Evolutionary conservation across 92 coral and sea anemone species (phyloP).

Genomic region (Hydrozoanthus gracilis): DNA sequence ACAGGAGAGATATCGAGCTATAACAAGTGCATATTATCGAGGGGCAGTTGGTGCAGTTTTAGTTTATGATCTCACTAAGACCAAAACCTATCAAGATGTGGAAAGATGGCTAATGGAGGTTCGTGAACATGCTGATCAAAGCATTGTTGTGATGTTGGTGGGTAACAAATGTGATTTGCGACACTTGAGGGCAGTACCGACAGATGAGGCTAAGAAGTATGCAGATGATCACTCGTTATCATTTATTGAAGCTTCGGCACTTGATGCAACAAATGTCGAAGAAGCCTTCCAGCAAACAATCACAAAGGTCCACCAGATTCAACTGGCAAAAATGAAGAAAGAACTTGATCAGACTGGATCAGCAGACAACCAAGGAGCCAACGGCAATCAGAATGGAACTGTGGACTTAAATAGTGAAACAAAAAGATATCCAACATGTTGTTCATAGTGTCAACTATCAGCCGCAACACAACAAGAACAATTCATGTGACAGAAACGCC

Average conservation of each 20-base stretch:
- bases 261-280: conserved; percentile 96
- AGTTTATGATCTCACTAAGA: conserved; percentile 95
- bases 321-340: conserved; percentile 93
- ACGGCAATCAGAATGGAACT: conserved; percentile 57
- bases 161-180: conserved; percentile 97
- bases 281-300: conserved; percentile 97
- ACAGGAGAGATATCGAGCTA: conserved; percentile 96
- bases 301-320: conserved; percentile 89
- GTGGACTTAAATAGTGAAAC: conserved; percentile 66
- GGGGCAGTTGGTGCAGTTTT: conserved; percentile 98
- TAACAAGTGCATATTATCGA: conserved; percentile 98
- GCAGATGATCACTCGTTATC: conserved; percentile 80
- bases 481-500: not conserved
- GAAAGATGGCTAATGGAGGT: conserved; percentile 95
- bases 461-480: not conserved
- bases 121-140: conserved; percentile 92
- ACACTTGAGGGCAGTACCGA: conserved; percentile 91
- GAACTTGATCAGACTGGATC: conserved; percentile 84
- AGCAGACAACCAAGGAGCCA: conserved; percentile 51
- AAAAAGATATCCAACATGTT: conserved; percentile 37
- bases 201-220: conserved; percentile 90
- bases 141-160: conserved; percentile 97
- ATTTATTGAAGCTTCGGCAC: conserved; percentile 97
- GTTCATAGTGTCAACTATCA: not conserved
- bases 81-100: conserved; percentile 93